Base-by-base conservation (phyloP, 2,888 invertebrate species). In the Cosmia pyralina region DNA sequence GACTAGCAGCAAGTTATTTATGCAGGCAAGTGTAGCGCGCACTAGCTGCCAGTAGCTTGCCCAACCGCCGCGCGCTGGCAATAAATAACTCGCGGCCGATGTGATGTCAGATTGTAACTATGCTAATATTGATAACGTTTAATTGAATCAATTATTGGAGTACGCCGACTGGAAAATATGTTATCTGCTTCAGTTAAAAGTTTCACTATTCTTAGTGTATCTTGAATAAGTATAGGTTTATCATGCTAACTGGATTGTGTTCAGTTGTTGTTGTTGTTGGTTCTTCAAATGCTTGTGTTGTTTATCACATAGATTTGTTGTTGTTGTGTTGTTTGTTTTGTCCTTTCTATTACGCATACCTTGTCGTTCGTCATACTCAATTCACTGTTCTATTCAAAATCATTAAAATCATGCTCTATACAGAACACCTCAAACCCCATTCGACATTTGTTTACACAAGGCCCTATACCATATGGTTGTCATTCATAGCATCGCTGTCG, bases 141-240 rank as follows among this genome's bases (percentile, higher is more conserved):
- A 82, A 84, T 82, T 82, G 73, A 82, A 73, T 73, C 82, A 78
- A 84, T 84, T 82, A 81, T 58, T 65, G 64, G 22, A 60, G 48
- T 46, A 34, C 65, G 34, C 59, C 53, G 13, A 69, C n/a, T 76
- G 77, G 71, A 84, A 81, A 70, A 63, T 66, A 62, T 75, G 28
- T 71, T 71, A 81, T 83, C 84, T 75, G 52, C 46, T 38, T 41
- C 22, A 60, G 59, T 60, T 65, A 57, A 64, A 69, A 75, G 55
- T 83, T 75, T 81, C 67, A 65, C 69, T 80, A 65, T 57, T 67
- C 34, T 52, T 72, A 38, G 22, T 13, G 34, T 17, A 64, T 55
- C 48, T 55, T 22, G 28, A 48, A 48, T 52, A 15, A 59, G 48
- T 55, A n/a, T 50, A 46, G 15, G 46, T 48, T 50, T 53, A 28